phyloP scores from a whole-genome alignment of 2,797 vertebrate species.

The Periophthalmus magnuspinnatus region DNA sequence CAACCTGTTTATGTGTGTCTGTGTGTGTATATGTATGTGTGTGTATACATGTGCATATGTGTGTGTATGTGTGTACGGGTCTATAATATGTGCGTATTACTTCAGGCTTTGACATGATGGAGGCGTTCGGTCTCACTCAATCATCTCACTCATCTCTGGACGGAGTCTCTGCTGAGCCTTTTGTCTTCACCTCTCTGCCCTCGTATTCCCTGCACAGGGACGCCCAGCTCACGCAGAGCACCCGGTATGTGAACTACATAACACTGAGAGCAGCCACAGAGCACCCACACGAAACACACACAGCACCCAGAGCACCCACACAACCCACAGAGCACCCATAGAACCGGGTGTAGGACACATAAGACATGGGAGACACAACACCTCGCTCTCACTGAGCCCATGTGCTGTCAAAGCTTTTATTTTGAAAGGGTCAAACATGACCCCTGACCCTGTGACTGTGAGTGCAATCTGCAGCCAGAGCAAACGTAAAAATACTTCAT shows the following conservation, averaged over 20 bases:
- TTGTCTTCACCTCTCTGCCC: conserved; percentile 78
- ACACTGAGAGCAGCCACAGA: neutral
- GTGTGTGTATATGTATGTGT: neutral
- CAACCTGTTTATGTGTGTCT: no score
- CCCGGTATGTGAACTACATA: conserved; percentile 79
- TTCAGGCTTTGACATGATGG: conserved; percentile 94
- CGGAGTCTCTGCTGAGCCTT: conserved; percentile 86
- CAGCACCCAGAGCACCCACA: neutral
- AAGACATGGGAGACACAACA: neutral
- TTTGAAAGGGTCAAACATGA: no score
- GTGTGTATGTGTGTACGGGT: no score
- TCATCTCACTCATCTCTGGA: conserved; percentile 84
- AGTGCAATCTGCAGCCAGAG: no score
- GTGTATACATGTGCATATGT: no score
- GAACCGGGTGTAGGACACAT: neutral
- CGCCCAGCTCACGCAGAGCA: conserved; percentile 86
- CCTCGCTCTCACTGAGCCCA: no score
- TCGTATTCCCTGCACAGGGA: conserved; percentile 86
- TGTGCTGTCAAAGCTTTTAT: no score
- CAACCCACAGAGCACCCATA: neutral
- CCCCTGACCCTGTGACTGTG: no score
- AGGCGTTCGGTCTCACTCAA: conserved; percentile 86
- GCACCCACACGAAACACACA: neutral
- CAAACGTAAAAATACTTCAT: no score
- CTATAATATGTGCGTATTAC: neutral